Evolutionary conservation across 2,888 invertebrate species (phyloP).

Genomic region (Baronia brevicornis): DNA sequence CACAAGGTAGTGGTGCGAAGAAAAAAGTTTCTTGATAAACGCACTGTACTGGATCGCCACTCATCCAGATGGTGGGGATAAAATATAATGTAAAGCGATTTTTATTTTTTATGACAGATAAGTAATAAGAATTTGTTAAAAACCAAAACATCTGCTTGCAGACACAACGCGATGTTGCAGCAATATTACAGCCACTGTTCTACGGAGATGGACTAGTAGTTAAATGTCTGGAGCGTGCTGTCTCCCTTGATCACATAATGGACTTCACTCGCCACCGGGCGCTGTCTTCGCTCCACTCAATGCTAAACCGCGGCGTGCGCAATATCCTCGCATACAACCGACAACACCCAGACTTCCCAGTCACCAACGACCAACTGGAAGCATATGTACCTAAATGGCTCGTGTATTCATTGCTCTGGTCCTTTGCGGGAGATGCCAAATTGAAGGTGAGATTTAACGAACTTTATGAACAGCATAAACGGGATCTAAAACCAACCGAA

Average conservation of each 20-base stretch:
- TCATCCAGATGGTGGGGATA: too few species aligned
- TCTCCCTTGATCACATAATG: constrained; percentile 97
- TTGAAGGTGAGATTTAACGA: constrained; percentile 84
- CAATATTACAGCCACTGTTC: constrained; percentile 89
- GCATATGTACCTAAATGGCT: constrained; percentile 95
- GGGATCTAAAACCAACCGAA: too few species aligned
- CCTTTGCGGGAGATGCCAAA: constrained; percentile 98
- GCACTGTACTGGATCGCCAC: too few species aligned
- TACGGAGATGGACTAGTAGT: constrained; percentile 95
- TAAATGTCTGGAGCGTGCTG: constrained; percentile 92
- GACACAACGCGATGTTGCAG: constrained; percentile 92
- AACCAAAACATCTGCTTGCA: constrained; percentile 39
- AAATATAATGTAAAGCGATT: not conserved
- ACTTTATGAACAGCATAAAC: too few species aligned
- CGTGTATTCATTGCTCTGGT: constrained; percentile 96
- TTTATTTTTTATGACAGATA: not conserved
- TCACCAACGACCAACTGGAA: constrained; percentile 93
- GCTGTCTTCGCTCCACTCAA: constrained; percentile 95
- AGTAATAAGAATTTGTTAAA: constrained; percentile 4
- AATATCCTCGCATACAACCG: constrained; percentile 96
- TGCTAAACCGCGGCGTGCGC: constrained; percentile 95
- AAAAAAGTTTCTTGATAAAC: too few species aligned
- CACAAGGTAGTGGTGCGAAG: too few species aligned
- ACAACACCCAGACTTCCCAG: constrained; percentile 94
- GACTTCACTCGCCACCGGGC: constrained; percentile 98